phyloP scores from a whole-genome alignment of 1,140 invertebrate species.

The Cherax quadricarinatus region DNA sequence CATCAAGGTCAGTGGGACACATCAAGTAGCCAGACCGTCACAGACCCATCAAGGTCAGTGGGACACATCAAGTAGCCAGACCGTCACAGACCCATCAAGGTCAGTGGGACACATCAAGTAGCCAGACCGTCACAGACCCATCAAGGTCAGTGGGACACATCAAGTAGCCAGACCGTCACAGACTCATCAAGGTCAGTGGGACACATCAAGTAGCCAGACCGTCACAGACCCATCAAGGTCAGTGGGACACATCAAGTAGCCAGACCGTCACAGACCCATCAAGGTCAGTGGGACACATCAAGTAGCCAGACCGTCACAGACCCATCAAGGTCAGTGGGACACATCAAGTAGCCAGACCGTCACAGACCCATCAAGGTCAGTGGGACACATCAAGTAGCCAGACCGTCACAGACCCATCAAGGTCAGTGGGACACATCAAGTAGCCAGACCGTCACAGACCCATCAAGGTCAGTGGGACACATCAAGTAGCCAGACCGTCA shows the following conservation, averaged over 20 bases:
- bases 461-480: no score
- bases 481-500: conserved; percentile 29
- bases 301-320: conserved; percentile 26
- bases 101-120: no score
- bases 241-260: conserved; percentile 30
- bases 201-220: conserved; percentile 31
- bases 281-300: no score
- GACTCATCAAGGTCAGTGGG: no score
- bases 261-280: conserved; percentile 23
- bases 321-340: no score
- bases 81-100: conserved; percentile 15
- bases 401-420: conserved; percentile 24
- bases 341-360: conserved; percentile 28
- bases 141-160: no score
- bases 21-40: no score
- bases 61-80: conserved; percentile 22
- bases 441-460: conserved; percentile 29
- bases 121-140: conserved; percentile 23
- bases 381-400: conserved; percentile 29
- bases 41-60: conserved; percentile 28
- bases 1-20: conserved; percentile 16
- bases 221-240: conserved; percentile 16
- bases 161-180: conserved; percentile 26
- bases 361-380: no score
- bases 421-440: no score